A percentile compares a stretch with the other conserved stretches of the same genome.
phyloP scores from a whole-genome alignment of 2,888 invertebrate genomes.

The Synergus itoensis region DNA sequence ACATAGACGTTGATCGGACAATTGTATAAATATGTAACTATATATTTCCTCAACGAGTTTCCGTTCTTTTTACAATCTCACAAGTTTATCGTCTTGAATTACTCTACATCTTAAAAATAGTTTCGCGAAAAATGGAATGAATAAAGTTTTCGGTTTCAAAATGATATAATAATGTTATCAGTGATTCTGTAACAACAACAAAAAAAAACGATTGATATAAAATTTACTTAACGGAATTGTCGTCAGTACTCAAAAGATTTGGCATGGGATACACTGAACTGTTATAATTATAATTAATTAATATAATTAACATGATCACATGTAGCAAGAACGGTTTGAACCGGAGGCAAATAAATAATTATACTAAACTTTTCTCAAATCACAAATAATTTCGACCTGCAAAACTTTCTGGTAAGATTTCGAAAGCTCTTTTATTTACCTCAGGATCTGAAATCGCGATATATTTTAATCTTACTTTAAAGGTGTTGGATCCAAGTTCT shows the following conservation, averaged over 20 bases:
- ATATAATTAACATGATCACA: not conserved
- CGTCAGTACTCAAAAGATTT: not conserved
- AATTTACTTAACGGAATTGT: not conserved
- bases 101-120: not conserved
- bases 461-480: not conserved
- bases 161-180: not conserved
- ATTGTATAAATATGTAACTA: not conserved
- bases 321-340: not conserved
- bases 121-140: constrained; percentile 1
- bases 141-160: not conserved
- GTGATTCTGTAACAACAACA: not conserved
- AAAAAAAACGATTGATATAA: not conserved
- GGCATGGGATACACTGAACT: not conserved
- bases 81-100: not conserved
- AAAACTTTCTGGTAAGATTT: not conserved
- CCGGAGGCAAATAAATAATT: not conserved
- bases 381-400: not conserved
- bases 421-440: not conserved
- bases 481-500: no score
- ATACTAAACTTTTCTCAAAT: not conserved
- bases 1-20: not conserved
- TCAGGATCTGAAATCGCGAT: not conserved
- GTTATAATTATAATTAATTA: no score
- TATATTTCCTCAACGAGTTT: not conserved
- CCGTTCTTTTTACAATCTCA: not conserved